Evolutionary conservation across 2,888 invertebrate genomes (phyloP).

Genomic region (Dendrolimus pini): DNA sequence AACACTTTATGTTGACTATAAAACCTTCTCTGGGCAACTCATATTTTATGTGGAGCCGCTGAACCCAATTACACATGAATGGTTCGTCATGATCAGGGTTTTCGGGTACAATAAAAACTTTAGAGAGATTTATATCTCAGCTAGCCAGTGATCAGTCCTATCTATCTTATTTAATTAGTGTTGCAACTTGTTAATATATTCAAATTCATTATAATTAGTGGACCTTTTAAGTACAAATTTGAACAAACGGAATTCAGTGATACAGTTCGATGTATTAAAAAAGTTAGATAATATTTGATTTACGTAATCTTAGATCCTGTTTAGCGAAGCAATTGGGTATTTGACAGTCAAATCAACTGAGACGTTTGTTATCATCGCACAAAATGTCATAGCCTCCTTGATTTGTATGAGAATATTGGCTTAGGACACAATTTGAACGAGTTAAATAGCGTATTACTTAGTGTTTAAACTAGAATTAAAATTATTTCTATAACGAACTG

Average conservation of each 20-base stretch:
- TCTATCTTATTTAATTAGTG: constrained; percentile 48
- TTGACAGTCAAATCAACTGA: no score
- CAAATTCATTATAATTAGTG: constrained; percentile 11
- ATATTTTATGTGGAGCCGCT: constrained; percentile 67
- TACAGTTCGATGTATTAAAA: no score
- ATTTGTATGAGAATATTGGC: no score
- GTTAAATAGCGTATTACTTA: no score
- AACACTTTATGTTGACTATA: constrained; percentile 71
- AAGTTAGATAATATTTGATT: no score
- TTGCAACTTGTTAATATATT: constrained; percentile 49
- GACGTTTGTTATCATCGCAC: no score
- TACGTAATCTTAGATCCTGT: no score
- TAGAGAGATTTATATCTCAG: constrained; percentile 53
- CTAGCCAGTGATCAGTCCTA: constrained; percentile 47
- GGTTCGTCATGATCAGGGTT: constrained; percentile 72
- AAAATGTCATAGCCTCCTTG: no score
- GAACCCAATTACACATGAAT: constrained; percentile 72
- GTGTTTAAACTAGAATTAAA: no score
- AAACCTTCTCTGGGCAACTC: constrained; percentile 57
- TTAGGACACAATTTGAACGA: no score
- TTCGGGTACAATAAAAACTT: constrained; percentile 59
- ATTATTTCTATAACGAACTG: no score
- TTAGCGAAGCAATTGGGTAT: no score
- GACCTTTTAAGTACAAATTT: constrained; percentile 16
- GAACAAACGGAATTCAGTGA: not conserved